Conservation (phyloP, 2,113 vertebrate species). For the Dromiciops gliroides region DNA sequence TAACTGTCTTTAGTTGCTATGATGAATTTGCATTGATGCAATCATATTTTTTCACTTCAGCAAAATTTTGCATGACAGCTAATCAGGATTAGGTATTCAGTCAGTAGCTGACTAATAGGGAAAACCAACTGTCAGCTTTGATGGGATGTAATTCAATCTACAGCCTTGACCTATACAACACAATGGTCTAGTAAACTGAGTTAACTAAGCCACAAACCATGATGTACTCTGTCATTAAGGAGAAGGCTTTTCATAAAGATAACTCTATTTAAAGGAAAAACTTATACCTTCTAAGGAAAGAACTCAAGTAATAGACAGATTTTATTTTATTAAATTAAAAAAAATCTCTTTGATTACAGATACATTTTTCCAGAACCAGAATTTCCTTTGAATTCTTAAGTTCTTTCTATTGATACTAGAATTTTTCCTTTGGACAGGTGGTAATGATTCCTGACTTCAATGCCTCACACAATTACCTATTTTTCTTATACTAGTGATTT, state of each 20-base stretch:
- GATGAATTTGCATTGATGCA: neutral
- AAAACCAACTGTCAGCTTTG: neutral
- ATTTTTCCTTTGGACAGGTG: neutral
- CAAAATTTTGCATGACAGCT: neutral
- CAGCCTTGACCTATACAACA: neutral
- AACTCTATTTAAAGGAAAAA: neutral
- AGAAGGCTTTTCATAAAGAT: neutral
- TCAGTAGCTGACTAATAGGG: neutral
- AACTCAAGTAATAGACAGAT: neutral
- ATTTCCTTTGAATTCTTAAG: neutral
- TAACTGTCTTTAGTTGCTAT: neutral
- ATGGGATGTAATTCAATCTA: neutral
- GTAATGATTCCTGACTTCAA: neutral
- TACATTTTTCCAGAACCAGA: neutral
- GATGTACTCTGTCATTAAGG: neutral
- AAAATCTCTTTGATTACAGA: neutral
- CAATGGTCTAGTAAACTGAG: neutral
- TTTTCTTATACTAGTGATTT: neutral
- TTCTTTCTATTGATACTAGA: neutral
- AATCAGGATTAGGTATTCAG: neutral
- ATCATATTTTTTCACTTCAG: neutral
- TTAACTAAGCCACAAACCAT: neutral
- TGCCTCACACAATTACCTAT: neutral
- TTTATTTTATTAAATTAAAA: slow-evolving; percentile 24
- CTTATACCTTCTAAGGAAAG: neutral